phyloP scores from a whole-genome alignment of 1,140 invertebrate species.

The Hormaphis cornu region DNA sequence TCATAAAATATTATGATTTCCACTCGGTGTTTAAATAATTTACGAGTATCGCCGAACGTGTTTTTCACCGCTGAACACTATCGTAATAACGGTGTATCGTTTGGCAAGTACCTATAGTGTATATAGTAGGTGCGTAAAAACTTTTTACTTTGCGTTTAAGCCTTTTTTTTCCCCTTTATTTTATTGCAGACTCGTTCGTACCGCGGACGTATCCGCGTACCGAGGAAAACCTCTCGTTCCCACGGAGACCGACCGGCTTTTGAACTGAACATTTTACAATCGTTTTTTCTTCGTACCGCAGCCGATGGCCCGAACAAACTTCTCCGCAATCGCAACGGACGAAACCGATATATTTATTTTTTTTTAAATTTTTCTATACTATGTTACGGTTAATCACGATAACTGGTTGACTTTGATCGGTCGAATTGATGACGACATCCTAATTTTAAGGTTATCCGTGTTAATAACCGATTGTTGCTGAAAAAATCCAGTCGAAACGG shows the following conservation, averaged over 20 bases:
- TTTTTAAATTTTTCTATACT: too few species aligned
- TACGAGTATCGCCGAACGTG: too few species aligned
- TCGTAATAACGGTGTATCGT: too few species aligned
- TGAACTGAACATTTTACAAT: conserved; percentile 10
- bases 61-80: too few species aligned
- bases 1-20: too few species aligned
- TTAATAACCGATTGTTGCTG: too few species aligned
- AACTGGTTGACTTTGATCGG: too few species aligned
- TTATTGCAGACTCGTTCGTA: conserved; percentile 12
- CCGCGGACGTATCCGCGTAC: conserved; percentile 9
- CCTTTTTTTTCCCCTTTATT: not conserved
- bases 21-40: too few species aligned
- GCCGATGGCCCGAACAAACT: not conserved
- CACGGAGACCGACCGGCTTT: not conserved
- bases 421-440: too few species aligned
- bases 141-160: not conserved
- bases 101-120: not conserved
- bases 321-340: not conserved
- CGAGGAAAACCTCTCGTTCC: conserved; percentile 17
- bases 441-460: too few species aligned
- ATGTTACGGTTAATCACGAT: too few species aligned
- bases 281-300: not conserved
- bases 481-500: too few species aligned
- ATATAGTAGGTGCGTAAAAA: not conserved
- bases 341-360: not conserved